Base-by-base conservation (phyloP, 2,888 invertebrate species). In the Lithophane ornitopus region DNA sequence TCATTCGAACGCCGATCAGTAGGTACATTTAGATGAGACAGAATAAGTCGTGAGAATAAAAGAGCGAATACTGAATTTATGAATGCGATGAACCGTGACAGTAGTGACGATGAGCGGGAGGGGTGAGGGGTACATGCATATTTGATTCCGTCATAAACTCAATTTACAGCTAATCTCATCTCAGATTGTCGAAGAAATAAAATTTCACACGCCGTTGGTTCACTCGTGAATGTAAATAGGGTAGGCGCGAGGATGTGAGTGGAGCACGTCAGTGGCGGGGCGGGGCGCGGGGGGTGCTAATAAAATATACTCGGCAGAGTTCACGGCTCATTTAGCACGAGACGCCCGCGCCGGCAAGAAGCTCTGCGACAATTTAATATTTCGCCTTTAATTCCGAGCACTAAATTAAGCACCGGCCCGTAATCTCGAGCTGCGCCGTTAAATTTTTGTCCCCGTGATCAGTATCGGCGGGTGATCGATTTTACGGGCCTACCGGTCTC, bases 141-240 rank as follows among this genome's bases (percentile, higher is more conserved):
- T 96, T 95, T 95, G 95, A 96, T 95, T 95, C 91, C 91, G 90
- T 94, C 94, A 95, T 96, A 95, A 96, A 96, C 94, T 95, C 95
- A 95, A 96, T 96, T 96, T 95, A 94, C 95, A 95, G 95, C 95
- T 96, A 96, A 96, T 96, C 95, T 94, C 91, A 94, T 96, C 93
- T 94, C 93, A 95, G 95, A 96, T 96, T 96, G 95, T 95, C 95
- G 95, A 94, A 94, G 95, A 96, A 96, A 96, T 96, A 96, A 95
- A 96, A 95, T 96, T 95, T 96, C 94, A 94, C 94, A 94, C 95
- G 91, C 93, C 94, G 94, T 91, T 94, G 95, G 89, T 80, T 93
- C 90, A 90, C 91, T 93, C 92, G 92, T 92, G 93, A 94, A 94
- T 94, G 94, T 94, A 95, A 95, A 95, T 94, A 94, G 91, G 92